phyloP scores from a whole-genome alignment of 35 echinoderm and acorn worm species.

The Holothuria glaberrima region DNA sequence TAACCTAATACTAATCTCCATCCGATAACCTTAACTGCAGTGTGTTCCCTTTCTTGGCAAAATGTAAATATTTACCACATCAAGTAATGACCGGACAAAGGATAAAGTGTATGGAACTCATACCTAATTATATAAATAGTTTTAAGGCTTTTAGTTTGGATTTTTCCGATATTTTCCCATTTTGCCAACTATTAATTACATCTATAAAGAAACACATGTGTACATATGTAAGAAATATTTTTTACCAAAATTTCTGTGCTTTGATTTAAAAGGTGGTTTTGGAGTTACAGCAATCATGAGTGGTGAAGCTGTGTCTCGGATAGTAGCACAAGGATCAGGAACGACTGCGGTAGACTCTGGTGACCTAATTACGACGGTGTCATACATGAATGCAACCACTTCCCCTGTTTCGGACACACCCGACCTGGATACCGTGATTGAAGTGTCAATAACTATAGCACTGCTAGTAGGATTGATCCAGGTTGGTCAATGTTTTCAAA shows the following conservation, averaged over 20 bases:
- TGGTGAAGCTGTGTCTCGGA: slow-evolving; percentile 16
- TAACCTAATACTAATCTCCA: no score
- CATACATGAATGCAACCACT: not conserved
- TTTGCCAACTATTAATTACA: no score
- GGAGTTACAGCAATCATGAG: slow-evolving; percentile 55
- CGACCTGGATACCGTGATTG: not conserved
- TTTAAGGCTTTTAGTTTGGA: no score
- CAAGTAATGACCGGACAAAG: no score
- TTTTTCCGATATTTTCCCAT: no score
- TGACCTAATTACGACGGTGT: not conserved
- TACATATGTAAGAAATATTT: no score
- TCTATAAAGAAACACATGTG: no score
- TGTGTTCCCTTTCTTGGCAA: no score
- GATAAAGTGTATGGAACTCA: no score
- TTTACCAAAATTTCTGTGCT: not conserved
- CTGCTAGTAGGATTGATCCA: slow-evolving; percentile 25
- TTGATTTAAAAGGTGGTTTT: slow-evolving; percentile 44
- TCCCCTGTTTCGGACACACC: not conserved
- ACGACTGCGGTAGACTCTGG: not conserved
- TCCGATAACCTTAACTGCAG: no score
- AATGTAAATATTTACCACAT: no score
- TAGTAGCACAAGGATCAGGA: not conserved
- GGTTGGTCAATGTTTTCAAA: not conserved
- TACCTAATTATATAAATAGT: no score
- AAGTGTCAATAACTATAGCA: slow-evolving; percentile 39